Evolutionary conservation across 2,113 vertebrate species (phyloP), one percentile per base, ranked within the genome.

Genomic region (Mionectes macconnelli): DNA sequence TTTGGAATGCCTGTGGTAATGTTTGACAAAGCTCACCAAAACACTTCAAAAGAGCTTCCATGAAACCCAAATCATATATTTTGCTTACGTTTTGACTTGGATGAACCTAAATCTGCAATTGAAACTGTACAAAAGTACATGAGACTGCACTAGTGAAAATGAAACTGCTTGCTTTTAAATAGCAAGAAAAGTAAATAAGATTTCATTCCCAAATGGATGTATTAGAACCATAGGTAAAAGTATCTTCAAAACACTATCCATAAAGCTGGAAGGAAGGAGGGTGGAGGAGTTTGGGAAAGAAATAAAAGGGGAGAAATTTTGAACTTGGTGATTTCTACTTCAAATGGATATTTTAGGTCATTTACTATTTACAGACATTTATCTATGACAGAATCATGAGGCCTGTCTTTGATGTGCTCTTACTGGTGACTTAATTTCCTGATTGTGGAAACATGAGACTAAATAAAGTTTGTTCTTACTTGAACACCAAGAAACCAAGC

Each of bases 241-340:
- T 15, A 52, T 27, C 21, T 64, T 64, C 7, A n/a, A 59, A 88
- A 47, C 3, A 4, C 18, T 47, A 45, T 4, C 6, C 3, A 4
- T 7, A 60, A n/a, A 80, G 68, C 1, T 23, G 18, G 20, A 20
- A 23, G 18, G 20, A 20, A 23, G 5, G 9, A 8, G 14, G 5
- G 49, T 49, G 47, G 24, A 8, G 24, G 24, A 24, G 24, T 24
- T 13, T 13, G 49, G 14, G 49, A 27, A 24, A 12, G 3, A 22
- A 66, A 33, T 4, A 6, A 31, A n/a, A 22, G 1, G 1, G 2
- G 2, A 0, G 0, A 1, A 83, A 19, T 8, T 42, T 9, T 52
- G 22, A 62, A 56, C 3, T 53, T 28, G 4, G 5, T 47, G 60
- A 39, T 33, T 56, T 62, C 1, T 27, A 74, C 7, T 39, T 9